phyloP scores from a whole-genome alignment of 2,888 invertebrate species.

The Acanthoscelides obtectus region DNA sequence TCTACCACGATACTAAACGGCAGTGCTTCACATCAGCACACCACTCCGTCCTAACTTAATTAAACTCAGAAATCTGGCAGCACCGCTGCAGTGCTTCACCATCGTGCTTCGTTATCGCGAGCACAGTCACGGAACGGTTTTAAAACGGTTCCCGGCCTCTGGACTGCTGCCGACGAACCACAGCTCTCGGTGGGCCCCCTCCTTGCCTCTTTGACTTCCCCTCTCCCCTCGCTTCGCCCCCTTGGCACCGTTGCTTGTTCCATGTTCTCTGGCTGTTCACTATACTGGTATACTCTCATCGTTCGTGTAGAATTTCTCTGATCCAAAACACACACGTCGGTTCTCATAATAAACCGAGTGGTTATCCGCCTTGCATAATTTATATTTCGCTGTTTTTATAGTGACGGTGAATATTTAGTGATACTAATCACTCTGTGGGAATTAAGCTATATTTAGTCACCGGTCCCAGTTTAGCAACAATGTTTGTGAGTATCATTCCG shows the following conservation, averaged over 20 bases:
- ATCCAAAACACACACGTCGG: not conserved
- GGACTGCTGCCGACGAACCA: not conserved
- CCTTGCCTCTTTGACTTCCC: constrained; percentile 9
- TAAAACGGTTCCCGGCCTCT: not conserved
- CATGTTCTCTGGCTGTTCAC: not conserved
- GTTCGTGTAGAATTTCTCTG: not conserved
- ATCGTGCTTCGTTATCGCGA: not conserved
- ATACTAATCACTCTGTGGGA: not conserved
- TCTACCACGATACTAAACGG: not conserved
- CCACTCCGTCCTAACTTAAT: not conserved
- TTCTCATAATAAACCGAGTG: not conserved
- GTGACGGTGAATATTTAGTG: not conserved
- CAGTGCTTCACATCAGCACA: not conserved
- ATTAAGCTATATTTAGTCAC: not conserved
- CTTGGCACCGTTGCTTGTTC: not conserved
- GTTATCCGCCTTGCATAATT: not conserved
- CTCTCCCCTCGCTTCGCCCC: not conserved
- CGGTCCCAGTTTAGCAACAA: not conserved
- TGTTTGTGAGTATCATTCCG: not conserved
- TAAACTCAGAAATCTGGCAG: not conserved
- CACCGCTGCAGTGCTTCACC: not conserved
- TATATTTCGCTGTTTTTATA: not conserved
- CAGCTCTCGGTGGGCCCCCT: constrained; percentile 6
- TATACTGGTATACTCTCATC: not conserved
- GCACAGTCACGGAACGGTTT: not conserved